Conservation (phyloP, 2,113 vertebrate species). For the Tympanuchus pallidicinctus region DNA sequence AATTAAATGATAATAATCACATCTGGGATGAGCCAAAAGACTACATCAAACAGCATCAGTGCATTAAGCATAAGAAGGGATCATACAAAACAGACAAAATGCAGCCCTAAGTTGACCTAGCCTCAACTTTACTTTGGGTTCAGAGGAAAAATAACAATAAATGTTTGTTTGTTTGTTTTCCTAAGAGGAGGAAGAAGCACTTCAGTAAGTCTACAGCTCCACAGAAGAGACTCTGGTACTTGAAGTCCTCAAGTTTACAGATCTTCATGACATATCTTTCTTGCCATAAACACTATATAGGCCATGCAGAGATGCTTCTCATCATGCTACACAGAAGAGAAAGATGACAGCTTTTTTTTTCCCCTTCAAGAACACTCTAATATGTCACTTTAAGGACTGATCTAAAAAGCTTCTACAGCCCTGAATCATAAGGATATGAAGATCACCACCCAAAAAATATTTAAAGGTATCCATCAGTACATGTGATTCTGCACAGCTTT, state of each 20-base stretch:
- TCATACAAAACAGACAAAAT: conserved; percentile 10
- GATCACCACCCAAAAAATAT: background rate
- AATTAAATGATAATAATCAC: conserved; percentile 30
- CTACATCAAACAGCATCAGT: background rate
- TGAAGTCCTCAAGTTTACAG: background rate
- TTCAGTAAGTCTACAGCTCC: background rate
- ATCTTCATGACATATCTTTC: background rate
- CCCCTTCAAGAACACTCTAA: background rate
- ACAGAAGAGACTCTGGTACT: background rate
- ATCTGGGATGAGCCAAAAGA: background rate
- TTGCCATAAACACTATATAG: background rate
- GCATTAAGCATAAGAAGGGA: background rate
- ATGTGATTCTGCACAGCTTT: background rate
- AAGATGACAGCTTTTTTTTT: background rate
- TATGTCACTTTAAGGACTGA: background rate
- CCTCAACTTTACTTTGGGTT: background rate
- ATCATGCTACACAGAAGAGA: background rate
- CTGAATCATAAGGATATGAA: background rate
- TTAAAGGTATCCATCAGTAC: background rate
- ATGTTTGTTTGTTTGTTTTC: background rate
- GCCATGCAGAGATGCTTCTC: background rate
- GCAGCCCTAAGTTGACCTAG: background rate
- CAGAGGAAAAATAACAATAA: background rate
- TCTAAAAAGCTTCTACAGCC: background rate
- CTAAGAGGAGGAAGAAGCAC: background rate